Percentiles rank a stretch among this genome's conserved stretches.
Conservation (phyloP, 2,888 invertebrate species). For the Orthosia gothica region DNA sequence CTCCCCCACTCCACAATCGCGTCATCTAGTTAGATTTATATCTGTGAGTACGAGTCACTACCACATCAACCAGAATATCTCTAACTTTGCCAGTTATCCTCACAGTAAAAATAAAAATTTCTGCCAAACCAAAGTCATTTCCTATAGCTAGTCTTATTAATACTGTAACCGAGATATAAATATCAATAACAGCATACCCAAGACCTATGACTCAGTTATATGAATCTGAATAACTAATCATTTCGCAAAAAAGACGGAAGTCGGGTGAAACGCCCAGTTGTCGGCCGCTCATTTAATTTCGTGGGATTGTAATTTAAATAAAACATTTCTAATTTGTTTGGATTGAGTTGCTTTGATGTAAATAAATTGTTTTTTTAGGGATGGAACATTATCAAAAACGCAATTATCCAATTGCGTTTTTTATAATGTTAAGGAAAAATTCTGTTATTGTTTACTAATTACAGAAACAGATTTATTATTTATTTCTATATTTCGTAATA, state of each 20-base stretch:
- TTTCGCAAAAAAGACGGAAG: conserved; percentile 57
- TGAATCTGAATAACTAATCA: conserved; percentile 64
- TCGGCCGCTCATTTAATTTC: conserved; percentile 19
- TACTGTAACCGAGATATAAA: conserved; percentile 31
- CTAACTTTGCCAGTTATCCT: no score
- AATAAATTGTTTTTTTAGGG: conserved; percentile 1
- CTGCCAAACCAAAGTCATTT: neutral
- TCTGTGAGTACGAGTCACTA: no score
- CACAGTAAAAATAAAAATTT: no score
- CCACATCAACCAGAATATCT: no score
- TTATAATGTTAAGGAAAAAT: neutral
- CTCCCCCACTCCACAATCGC: no score
- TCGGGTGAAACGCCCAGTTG: conserved; percentile 33
- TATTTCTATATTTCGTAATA: no score
- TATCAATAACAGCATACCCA: conserved; percentile 45
- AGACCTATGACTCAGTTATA: conserved; percentile 57
- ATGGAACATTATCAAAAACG: no score
- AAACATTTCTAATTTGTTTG: conserved; percentile 2
- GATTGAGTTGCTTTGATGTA: conserved; percentile 26
- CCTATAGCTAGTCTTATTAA: conserved; percentile 18
- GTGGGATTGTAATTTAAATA: conserved; percentile 12
- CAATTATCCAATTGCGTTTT: conserved; percentile 18
- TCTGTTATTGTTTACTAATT: neutral
- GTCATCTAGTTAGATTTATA: no score
- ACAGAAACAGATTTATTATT: neutral